Conservation (phyloP, 92 coral and sea anemone genomes). For the Nematostella vectensis region DNA sequence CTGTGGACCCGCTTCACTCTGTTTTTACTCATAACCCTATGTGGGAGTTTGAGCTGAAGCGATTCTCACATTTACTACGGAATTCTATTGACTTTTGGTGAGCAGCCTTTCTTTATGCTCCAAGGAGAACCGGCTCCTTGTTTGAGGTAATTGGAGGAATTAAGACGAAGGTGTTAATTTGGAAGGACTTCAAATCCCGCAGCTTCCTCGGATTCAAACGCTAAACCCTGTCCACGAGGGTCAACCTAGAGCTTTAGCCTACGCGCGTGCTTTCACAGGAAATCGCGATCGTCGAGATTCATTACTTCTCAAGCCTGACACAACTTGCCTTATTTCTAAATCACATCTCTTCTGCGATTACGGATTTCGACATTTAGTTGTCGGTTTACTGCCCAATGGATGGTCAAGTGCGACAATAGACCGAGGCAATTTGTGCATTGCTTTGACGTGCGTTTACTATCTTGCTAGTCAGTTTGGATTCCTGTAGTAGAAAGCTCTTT, state of each 20-base stretch:
- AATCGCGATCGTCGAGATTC: too few relatives aligned
- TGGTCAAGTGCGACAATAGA: not conserved
- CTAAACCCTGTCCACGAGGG: too few relatives aligned
- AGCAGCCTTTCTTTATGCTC: slow-evolving; percentile 11
- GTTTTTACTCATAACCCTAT: too few relatives aligned
- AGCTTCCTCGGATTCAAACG: not conserved
- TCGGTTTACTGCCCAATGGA: not conserved
- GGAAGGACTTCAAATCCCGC: slow-evolving; percentile 7
- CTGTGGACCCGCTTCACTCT: too few relatives aligned
- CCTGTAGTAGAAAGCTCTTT: not conserved
- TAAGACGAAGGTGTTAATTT: slow-evolving; percentile 75
- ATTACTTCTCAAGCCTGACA: not conserved
- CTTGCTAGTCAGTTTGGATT: too few relatives aligned
- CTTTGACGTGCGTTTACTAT: not conserved
- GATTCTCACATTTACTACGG: not conserved
- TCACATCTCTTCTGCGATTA: slow-evolving; percentile 21
- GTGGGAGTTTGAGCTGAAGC: not conserved
- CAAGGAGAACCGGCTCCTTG: slow-evolving; percentile 20
- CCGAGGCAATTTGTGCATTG: not conserved
- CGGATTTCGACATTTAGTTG: slow-evolving; percentile 10
- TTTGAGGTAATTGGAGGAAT: slow-evolving; percentile 61
- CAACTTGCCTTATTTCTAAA: slow-evolving; percentile 12
- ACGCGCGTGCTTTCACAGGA: too few relatives aligned
- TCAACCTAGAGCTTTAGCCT: too few relatives aligned
- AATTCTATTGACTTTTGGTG: not conserved